A percentile compares a stretch with the other conserved stretches of the same genome.
These are phyloP conservation scores for Latrodectus geometricus DNA, from an alignment of 1,140 invertebrate species.

Conservation along the genomic window DNA sequence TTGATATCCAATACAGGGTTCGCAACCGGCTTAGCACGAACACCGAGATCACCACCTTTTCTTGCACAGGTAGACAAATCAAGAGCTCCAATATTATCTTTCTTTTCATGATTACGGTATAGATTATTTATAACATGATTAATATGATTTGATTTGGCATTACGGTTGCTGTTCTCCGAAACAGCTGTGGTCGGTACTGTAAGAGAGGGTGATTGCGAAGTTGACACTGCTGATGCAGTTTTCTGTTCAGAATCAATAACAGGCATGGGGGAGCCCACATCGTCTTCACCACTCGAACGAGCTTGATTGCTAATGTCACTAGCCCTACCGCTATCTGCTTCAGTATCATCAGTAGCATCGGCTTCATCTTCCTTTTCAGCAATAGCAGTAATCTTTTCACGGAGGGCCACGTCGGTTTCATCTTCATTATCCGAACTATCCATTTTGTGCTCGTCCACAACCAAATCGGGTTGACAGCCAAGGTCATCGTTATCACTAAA, in stretches of 20 bases:
- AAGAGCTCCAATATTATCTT: conserved; percentile 56
- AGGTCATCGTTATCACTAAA: conserved; percentile 59
- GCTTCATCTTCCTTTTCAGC: conserved; percentile 53
- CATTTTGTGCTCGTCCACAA: conserved; percentile 59
- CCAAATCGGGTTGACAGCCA: conserved; percentile 43
- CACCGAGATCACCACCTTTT: not conserved
- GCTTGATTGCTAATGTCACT: conserved; percentile 56
- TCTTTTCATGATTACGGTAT: conserved; percentile 19
- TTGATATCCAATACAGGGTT: conserved; percentile 62
- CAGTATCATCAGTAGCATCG: conserved; percentile 33
- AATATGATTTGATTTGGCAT: conserved; percentile 24
- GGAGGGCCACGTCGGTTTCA: conserved; percentile 32
- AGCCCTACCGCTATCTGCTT: conserved; percentile 51
- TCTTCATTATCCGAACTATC: conserved; percentile 56
- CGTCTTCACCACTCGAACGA: conserved; percentile 54
- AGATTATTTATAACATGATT: conserved; percentile 34
- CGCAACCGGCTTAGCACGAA: conserved; percentile 40
- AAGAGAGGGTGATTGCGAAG: not conserved
- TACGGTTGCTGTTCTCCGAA: not conserved
- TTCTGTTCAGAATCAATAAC: not conserved
- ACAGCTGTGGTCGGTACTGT: not conserved
- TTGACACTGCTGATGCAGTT: not conserved
- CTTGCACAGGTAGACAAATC: conserved; percentile 43
- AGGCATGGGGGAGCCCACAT: conserved; percentile 45
- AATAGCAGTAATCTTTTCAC: conserved; percentile 43